A percentile compares a stretch with the other conserved stretches of the same genome.
phyloP scores from a whole-genome alignment of 2,888 invertebrate genomes.

The Poecilus cupreus region DNA sequence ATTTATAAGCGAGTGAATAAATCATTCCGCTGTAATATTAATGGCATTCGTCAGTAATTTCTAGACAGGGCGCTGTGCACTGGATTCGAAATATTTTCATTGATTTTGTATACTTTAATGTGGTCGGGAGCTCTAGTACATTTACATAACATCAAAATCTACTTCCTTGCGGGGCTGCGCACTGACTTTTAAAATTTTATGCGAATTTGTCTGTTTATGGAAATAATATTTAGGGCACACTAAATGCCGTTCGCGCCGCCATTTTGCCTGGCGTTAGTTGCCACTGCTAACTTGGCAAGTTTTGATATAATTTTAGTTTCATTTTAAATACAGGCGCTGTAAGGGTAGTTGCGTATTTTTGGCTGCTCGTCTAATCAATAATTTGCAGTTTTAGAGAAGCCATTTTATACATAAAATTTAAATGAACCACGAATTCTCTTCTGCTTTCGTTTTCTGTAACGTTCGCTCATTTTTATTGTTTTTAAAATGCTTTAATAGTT shows the following conservation, averaged over 20 bases:
- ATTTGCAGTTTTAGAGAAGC: constrained; percentile 41
- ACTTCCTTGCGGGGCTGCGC: constrained; percentile 33
- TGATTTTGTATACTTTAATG: constrained; percentile 53
- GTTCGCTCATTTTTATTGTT: too few species aligned
- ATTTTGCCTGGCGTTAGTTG: neutral
- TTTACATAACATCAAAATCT: constrained; percentile 54
- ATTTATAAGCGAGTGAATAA: neutral
- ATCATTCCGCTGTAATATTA: neutral
- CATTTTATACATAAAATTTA: constrained; percentile 42
- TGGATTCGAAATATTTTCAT: constrained; percentile 53
- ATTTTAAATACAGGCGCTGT: neutral
- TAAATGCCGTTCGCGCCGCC: neutral
- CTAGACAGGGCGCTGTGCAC: neutral
- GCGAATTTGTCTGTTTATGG: neutral
- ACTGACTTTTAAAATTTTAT: constrained; percentile 18
- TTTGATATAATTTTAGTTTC: neutral
- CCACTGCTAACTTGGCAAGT: neutral
- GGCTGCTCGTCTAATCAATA: constrained; percentile 17
- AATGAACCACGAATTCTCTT: too few species aligned
- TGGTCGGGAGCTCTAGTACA: constrained; percentile 48
- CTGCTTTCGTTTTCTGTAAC: too few species aligned
- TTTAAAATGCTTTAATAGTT: too few species aligned
- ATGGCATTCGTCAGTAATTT: neutral
- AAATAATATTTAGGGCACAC: neutral
- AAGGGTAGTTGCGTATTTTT: constrained; percentile 23